These are phyloP conservation scores for Passer domesticus DNA, from an alignment of 2,113 vertebrate genomes.

Conservation along the genomic window DNA sequence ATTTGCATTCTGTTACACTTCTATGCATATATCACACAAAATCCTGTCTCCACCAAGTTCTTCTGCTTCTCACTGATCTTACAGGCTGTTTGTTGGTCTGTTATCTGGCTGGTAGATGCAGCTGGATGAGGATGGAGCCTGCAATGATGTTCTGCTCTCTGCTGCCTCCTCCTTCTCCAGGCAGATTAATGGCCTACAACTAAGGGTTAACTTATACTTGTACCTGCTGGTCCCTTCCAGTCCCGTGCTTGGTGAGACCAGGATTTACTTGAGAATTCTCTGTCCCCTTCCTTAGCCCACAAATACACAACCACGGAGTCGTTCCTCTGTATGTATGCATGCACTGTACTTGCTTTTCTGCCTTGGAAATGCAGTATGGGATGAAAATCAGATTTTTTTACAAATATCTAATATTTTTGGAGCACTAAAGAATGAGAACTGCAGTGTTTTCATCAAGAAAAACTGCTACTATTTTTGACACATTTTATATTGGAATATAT, in stretches of 20 bases:
- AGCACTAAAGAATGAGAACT: background rate
- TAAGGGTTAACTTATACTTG: background rate
- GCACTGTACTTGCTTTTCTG: background rate
- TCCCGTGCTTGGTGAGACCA: background rate
- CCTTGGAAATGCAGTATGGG: background rate
- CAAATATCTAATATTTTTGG: background rate
- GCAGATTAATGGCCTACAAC: background rate
- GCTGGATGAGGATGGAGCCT: background rate
- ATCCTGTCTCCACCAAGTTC: background rate
- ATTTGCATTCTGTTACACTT: constrained; percentile 3
- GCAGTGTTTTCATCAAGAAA: background rate
- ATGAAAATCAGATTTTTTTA: background rate
- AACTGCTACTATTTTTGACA: background rate
- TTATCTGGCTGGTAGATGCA: background rate
- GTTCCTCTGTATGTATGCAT: background rate
- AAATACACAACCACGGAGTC: background rate
- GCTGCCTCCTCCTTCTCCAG: background rate
- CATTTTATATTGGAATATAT: background rate
- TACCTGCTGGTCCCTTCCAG: background rate
- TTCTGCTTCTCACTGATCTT: background rate
- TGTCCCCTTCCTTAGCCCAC: background rate
- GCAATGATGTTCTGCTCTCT: background rate
- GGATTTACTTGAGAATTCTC: background rate
- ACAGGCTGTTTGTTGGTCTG: background rate
- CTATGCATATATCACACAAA: background rate